Base-by-base conservation (phyloP, 2,888 invertebrate species). In the Andricus quercusramuli region DNA sequence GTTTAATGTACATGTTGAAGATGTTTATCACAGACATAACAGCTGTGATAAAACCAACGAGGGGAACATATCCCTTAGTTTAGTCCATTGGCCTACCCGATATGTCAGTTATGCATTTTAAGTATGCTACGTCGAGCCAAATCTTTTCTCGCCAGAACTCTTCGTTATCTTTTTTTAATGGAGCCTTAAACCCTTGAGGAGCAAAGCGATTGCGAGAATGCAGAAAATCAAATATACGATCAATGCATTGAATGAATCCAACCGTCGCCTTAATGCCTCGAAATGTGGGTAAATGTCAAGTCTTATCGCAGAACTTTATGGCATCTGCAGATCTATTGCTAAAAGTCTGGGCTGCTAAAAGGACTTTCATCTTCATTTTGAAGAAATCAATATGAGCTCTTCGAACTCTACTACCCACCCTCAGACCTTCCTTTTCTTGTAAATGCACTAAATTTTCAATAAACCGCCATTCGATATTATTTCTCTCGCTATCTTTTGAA, bases 261-360 rank as follows among this genome's bases (percentile, higher is more conserved):
- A 82, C 78, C 8, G 82, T 79, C 20, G 41, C 68, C 25, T 77
- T 67, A 32, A 66, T 47, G 9, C 70, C 68, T 70, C 76, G 6
- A 65, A 80, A 78, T 25, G 78, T 9, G 6, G 59, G 44, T 25
- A 87, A 74, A 44, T 29, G 13, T n/a, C 79, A 74, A 20, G 5
- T 51, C 56, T 80, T 51, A 47, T 56, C 37, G 47, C 83, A 85
- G 77, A 78, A 88, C 47, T 79, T 79, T 32, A 86, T 81, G 3
- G 85, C 80, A 84, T 88, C 87, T 17, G 87, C 88, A 32, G 88
- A 86, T 64, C 87, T 86, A 29, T 70, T 79, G 77, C 87, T 88
- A 0, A 88, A 67, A n/a, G 86, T 85, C 47, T 79, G 74, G 2
- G 74, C 79, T n/a, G n/a, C n/a, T n/a, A n/a, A n/a, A n/a, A n/a